phyloP scores from a whole-genome alignment of 2,888 invertebrate species.

The Deilephila porcellus region DNA sequence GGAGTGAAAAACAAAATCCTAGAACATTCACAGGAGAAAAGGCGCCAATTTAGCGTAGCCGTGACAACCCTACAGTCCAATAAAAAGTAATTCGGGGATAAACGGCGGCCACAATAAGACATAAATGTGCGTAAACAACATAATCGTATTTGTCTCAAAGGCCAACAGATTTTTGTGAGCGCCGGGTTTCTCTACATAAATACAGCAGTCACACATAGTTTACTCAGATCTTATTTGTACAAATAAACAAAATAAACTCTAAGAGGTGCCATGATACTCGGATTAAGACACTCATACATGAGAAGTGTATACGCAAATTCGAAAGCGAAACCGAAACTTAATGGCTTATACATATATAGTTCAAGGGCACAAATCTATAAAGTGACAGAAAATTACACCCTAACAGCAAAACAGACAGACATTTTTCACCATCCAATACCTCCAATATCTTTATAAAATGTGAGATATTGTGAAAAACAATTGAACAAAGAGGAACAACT shows the following conservation, averaged over 20 bases:
- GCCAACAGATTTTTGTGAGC: constrained; percentile 26
- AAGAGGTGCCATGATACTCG: no score
- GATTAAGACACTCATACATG: no score
- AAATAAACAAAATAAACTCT: no score
- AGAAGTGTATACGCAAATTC: no score
- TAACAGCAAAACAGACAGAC: no score
- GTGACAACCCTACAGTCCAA: constrained; percentile 30
- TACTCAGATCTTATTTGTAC: no score
- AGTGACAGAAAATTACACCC: no score
- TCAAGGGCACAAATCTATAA: no score
- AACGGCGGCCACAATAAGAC: constrained; percentile 37
- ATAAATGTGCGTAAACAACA: constrained; percentile 42
- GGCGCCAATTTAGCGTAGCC: constrained; percentile 9
- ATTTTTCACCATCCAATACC: not conserved
- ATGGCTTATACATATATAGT: no score
- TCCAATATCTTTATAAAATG: not conserved
- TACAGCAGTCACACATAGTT: not conserved
- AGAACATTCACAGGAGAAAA: not conserved
- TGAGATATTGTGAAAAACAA: constrained; percentile 6
- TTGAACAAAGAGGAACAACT: not conserved
- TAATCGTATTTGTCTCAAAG: constrained; percentile 38
- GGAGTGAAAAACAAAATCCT: constrained; percentile 14
- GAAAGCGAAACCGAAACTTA: no score
- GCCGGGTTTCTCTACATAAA: not conserved
- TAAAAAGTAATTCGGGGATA: constrained; percentile 35